Conservation (phyloP, 2,888 invertebrate genomes). For the Hipparchia sbordonii region DNA sequence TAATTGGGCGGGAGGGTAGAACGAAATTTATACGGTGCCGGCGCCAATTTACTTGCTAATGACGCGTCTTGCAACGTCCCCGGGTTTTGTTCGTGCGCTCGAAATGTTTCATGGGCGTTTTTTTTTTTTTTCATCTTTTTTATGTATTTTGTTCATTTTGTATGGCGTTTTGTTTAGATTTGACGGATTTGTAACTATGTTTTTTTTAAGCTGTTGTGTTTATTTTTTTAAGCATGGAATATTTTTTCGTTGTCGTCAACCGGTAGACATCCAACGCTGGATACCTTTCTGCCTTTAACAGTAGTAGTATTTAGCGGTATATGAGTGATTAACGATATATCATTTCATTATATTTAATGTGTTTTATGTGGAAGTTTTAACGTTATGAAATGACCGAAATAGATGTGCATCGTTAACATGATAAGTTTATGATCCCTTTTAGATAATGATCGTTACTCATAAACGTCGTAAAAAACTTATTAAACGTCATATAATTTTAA, state of each 20-base stretch:
- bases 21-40: slow-evolving; percentile 79
- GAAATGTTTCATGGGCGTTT: slow-evolving; percentile 20
- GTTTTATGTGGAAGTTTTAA: background rate
- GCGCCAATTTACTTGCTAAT: slow-evolving; percentile 82
- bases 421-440: slow-evolving; percentile 9
- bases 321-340: background rate
- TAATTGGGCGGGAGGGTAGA: slow-evolving; percentile 80
- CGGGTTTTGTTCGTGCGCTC: slow-evolving; percentile 55
- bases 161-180: slow-evolving; percentile 33
- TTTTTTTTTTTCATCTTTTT: slow-evolving; percentile 25
- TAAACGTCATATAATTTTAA: slow-evolving; percentile 19
- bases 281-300: background rate
- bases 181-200: slow-evolving; percentile 9
- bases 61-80: slow-evolving; percentile 71
- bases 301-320: background rate
- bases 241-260: background rate
- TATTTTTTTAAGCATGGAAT: background rate
- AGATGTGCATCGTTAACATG: slow-evolving; percentile 1
- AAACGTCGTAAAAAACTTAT: slow-evolving; percentile 15
- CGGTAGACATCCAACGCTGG: background rate
- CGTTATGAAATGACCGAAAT: background rate
- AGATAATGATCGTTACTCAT: slow-evolving; percentile 9
- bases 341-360: background rate
- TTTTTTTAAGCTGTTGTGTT: slow-evolving; percentile 5
- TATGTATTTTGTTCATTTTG: slow-evolving; percentile 38